phyloP scores from a whole-genome alignment of 2,888 invertebrate species.

The Agapetus fuscipes region DNA sequence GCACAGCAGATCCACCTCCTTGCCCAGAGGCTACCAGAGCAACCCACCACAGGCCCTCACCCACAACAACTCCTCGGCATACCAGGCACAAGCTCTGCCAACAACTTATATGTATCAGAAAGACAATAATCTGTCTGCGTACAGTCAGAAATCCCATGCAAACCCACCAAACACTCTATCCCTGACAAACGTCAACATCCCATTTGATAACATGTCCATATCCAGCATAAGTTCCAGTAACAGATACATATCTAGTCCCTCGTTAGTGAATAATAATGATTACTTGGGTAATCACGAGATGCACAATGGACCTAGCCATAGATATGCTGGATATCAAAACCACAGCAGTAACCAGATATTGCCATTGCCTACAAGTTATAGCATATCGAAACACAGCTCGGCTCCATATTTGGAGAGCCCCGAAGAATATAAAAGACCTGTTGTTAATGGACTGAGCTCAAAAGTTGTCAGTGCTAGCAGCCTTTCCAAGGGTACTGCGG shows the following conservation, averaged over 20 bases:
- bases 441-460: slow-evolving; percentile 39
- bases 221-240: slow-evolving; percentile 15
- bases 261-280: slow-evolving; percentile 17
- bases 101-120: slow-evolving; percentile 9
- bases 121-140: slow-evolving; percentile 6
- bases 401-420: slow-evolving; percentile 41
- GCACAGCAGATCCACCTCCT: slow-evolving; percentile 42
- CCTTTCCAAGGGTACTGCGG: slow-evolving; percentile 38
- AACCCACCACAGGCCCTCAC: slow-evolving; percentile 34
- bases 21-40: slow-evolving; percentile 32
- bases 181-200: slow-evolving; percentile 21
- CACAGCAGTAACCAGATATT: slow-evolving; percentile 10
- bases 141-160: slow-evolving; percentile 13
- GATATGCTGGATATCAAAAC: slow-evolving; percentile 8
- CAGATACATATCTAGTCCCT: slow-evolving; percentile 18
- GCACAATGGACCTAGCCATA: slow-evolving; percentile 3
- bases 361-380: slow-evolving; percentile 9
- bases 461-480: slow-evolving; percentile 42
- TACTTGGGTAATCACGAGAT: slow-evolving; percentile 8
- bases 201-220: slow-evolving; percentile 28
- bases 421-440: slow-evolving; percentile 31
- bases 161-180: slow-evolving; percentile 21
- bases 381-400: slow-evolving; percentile 26
- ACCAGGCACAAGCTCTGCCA: slow-evolving; percentile 7
- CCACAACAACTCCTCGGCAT: slow-evolving; percentile 7